These are phyloP conservation scores for Amiota communis DNA, from an alignment of 2,888 invertebrate genomes.

Conservation along the genomic window DNA sequence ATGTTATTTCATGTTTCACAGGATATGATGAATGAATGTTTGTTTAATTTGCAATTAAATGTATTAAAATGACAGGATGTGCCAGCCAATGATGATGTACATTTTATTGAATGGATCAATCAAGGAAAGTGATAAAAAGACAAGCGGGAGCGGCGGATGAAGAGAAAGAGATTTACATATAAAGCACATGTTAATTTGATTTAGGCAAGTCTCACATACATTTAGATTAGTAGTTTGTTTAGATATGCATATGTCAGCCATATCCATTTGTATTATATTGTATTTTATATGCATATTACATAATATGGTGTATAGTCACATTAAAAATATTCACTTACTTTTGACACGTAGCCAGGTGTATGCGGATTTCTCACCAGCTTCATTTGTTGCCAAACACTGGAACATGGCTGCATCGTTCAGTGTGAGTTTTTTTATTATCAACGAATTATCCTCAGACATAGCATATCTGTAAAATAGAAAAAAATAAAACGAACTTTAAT, in stretches of 20 bases:
- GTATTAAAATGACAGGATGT: too few relatives aligned
- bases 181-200: slow-evolving; percentile 1
- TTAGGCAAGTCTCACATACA: neutral
- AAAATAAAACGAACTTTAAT: neutral
- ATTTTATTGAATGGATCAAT: too few relatives aligned
- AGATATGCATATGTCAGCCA: neutral
- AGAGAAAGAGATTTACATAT: neutral
- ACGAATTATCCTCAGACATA: slow-evolving; percentile 87
- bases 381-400: slow-evolving; percentile 93
- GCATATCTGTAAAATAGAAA: slow-evolving; percentile 77
- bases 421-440: slow-evolving; percentile 85
- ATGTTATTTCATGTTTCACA: too few relatives aligned
- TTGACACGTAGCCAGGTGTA: slow-evolving; percentile 95
- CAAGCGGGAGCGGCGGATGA: neutral
- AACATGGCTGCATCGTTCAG: slow-evolving; percentile 94
- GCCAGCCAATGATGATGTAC: too few relatives aligned
- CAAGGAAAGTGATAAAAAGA: too few relatives aligned
- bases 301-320: neutral
- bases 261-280: neutral
- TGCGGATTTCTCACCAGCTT: slow-evolving; percentile 91
- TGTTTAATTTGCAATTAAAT: too few relatives aligned
- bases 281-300: neutral
- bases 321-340: slow-evolving; percentile 81
- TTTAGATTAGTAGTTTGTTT: neutral
- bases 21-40: too few relatives aligned